Conservation (phyloP, 1,140 invertebrate genomes). For the Bradynema listronoti region DNA sequence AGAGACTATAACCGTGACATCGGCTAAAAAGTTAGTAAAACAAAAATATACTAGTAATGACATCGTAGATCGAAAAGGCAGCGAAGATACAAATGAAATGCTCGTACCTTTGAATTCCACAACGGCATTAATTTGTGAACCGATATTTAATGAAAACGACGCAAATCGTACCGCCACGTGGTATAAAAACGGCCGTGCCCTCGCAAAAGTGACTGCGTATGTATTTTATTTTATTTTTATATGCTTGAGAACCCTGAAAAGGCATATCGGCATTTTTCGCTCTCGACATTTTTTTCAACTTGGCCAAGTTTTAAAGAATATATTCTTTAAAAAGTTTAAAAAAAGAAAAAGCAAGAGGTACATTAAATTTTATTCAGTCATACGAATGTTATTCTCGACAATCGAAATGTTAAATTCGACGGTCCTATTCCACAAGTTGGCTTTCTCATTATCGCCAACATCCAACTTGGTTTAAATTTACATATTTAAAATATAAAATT, state of each 20-base stretch:
- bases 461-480: background rate
- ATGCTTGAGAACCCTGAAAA: no score
- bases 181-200: background rate
- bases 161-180: background rate
- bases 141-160: background rate
- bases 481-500: background rate
- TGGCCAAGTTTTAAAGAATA: background rate
- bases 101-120: constrained; percentile 9
- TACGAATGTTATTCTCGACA: background rate
- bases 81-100: no score
- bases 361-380: background rate
- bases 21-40: no score
- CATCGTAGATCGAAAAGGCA: no score
- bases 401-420: background rate
- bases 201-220: constrained; percentile 5
- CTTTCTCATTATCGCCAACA: background rate
- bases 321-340: background rate
- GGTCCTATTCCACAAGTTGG: constrained; percentile 5
- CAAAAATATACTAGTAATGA: no score
- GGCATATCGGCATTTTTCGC: no score
- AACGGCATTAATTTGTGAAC: constrained; percentile 9
- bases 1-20: no score
- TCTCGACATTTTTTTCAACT: no score
- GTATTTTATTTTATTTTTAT: background rate
- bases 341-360: no score